These are phyloP conservation scores for Peromyscus nudipes DNA, from an alignment of 2,797 vertebrate species.

Conservation along the genomic window DNA sequence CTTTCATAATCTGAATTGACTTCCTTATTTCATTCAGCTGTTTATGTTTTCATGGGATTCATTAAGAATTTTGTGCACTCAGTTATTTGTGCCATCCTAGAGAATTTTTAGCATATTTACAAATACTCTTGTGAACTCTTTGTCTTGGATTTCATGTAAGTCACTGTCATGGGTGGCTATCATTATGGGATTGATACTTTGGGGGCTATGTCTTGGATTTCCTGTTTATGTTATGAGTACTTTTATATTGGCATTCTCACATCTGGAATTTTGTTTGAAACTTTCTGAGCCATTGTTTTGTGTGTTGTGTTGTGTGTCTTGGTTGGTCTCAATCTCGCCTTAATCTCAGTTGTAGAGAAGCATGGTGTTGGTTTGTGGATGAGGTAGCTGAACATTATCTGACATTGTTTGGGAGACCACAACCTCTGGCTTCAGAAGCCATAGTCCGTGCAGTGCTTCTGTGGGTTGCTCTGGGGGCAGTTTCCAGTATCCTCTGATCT, in stretches of 20 bases:
- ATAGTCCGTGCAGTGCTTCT: background rate
- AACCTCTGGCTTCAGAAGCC: background rate
- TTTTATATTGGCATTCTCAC: background rate
- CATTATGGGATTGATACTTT: background rate
- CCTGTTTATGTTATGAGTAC: background rate
- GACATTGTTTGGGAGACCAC: no score
- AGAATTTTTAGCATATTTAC: background rate
- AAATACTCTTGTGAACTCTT: background rate
- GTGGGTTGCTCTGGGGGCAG: background rate
- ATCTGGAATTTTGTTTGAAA: background rate
- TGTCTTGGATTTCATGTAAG: background rate
- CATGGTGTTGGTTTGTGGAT: no score
- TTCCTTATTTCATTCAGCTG: background rate
- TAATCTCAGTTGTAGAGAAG: no score
- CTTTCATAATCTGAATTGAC: background rate
- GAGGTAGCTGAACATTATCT: no score
- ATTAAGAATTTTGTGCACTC: background rate
- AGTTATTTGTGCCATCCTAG: background rate
- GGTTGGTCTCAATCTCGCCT: background rate
- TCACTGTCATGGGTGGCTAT: background rate
- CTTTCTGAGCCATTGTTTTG: background rate
- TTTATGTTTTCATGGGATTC: background rate
- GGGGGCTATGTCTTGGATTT: fast-evolving
- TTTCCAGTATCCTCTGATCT: background rate
- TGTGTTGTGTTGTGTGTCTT: background rate